phyloP scores from a whole-genome alignment of 2,797 vertebrate genomes.

The Hyperoplus lanceolatus region DNA sequence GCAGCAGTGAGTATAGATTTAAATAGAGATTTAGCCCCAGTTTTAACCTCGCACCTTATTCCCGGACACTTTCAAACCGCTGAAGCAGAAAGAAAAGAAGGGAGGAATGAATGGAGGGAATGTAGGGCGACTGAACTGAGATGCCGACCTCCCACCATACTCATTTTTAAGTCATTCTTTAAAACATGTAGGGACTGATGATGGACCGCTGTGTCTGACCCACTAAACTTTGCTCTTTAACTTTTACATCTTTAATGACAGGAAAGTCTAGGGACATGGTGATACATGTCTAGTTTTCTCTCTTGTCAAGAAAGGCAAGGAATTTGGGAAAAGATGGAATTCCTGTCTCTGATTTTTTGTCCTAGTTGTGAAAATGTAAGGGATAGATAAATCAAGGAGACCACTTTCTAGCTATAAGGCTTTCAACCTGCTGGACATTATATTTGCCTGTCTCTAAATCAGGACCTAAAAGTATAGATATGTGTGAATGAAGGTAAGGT shows the following conservation, averaged over 20 bases:
- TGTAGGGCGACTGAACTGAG: neutral
- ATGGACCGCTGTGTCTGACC: conserved; percentile 1
- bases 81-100: conserved; percentile 8
- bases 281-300: neutral
- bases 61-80: conserved; percentile 8
- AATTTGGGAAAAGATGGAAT: neutral
- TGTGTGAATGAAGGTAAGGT: neutral
- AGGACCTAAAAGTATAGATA: neutral
- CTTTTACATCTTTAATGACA: conserved; percentile 10
- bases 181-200: neutral
- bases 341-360: neutral
- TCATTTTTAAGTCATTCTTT: conserved; percentile 41
- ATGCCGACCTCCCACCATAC: neutral
- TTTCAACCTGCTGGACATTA: neutral
- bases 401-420: too few relatives aligned
- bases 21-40: conserved; percentile 12
- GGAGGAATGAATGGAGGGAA: conserved; percentile 6
- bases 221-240: neutral
- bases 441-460: neutral
- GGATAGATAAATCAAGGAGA: too few relatives aligned
- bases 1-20: conserved; percentile 21
- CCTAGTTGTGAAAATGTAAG: too few relatives aligned
- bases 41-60: conserved; percentile 10
- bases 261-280: neutral
- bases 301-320: too few relatives aligned